Conservation (phyloP, 2,797 vertebrate genomes). For the Nothura maculosa region DNA sequence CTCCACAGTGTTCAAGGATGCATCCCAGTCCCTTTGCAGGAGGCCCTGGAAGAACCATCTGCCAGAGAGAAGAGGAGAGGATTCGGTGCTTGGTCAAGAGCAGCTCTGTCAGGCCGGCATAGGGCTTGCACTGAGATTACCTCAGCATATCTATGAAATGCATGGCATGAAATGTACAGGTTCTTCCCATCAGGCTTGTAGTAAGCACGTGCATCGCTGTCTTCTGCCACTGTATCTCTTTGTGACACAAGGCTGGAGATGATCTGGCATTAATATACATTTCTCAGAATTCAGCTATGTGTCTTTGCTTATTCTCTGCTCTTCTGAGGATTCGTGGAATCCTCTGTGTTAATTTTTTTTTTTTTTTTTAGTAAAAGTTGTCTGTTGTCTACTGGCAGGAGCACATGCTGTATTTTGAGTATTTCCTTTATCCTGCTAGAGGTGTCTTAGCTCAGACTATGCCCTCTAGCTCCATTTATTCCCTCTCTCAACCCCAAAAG, state of each 20-base stretch:
- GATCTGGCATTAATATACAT: not conserved
- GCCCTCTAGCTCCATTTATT: not conserved
- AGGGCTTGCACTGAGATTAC: not conserved
- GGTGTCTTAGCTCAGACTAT: not conserved
- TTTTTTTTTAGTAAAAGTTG: not conserved
- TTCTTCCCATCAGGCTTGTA: not conserved
- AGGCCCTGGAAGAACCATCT: not conserved
- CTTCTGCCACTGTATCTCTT: not conserved
- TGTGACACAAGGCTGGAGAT: not conserved
- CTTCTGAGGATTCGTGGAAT: not conserved
- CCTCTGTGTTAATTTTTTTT: not conserved
- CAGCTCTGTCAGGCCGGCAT: rapidly evolving
- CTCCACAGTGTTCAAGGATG: not conserved
- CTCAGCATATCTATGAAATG: too few relatives aligned
- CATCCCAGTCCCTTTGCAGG: rapidly evolving
- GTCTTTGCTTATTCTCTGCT: not conserved
- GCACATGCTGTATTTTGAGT: not conserved
- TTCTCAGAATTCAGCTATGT: not conserved
- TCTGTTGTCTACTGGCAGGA: not conserved
- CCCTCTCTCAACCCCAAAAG: too few relatives aligned
- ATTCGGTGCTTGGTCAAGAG: not conserved
- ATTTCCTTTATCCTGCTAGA: not conserved
- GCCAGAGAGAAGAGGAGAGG: not conserved
- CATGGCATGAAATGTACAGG: not conserved
- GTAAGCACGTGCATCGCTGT: not conserved